phyloP scores from a whole-genome alignment of 2,888 invertebrate genomes.

The Venusia cambrica region DNA sequence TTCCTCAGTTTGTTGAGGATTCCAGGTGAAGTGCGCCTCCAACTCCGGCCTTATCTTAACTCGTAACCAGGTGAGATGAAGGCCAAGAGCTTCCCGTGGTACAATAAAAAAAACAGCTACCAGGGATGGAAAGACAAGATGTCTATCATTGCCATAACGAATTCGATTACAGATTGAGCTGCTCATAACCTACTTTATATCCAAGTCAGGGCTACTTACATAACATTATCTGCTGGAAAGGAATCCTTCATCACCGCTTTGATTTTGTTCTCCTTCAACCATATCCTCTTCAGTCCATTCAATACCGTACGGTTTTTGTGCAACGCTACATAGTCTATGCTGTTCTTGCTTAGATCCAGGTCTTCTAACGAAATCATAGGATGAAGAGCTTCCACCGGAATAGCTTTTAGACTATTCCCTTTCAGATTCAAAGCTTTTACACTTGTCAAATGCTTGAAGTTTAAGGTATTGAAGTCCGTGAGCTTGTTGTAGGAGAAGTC shows the following conservation, averaged over 20 bases:
- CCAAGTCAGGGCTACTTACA: conserved; percentile 45
- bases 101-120: too few relatives aligned
- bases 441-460: conserved; percentile 57
- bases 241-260: conserved; percentile 63
- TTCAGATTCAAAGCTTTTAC: conserved; percentile 69
- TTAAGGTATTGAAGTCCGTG: conserved; percentile 54
- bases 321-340: conserved; percentile 58
- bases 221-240: conserved; percentile 57
- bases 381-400: conserved; percentile 61
- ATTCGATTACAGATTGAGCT: too few relatives aligned
- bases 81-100: too few relatives aligned
- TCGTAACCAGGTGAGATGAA: too few relatives aligned
- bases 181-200: too few relatives aligned
- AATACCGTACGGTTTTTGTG: conserved; percentile 49
- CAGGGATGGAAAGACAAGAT: too few relatives aligned
- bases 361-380: conserved; percentile 61
- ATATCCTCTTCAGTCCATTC: conserved; percentile 58
- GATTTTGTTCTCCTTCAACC: conserved; percentile 73
- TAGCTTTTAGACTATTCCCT: conserved; percentile 61
- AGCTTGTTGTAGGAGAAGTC: conserved; percentile 78
- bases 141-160: too few relatives aligned
- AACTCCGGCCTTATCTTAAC: too few relatives aligned
- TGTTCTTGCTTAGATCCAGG: conserved; percentile 75
- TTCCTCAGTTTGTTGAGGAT: too few relatives aligned
- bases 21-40: too few relatives aligned